Conservation (phyloP, 2,888 invertebrate species). For the Catonia carolina region DNA sequence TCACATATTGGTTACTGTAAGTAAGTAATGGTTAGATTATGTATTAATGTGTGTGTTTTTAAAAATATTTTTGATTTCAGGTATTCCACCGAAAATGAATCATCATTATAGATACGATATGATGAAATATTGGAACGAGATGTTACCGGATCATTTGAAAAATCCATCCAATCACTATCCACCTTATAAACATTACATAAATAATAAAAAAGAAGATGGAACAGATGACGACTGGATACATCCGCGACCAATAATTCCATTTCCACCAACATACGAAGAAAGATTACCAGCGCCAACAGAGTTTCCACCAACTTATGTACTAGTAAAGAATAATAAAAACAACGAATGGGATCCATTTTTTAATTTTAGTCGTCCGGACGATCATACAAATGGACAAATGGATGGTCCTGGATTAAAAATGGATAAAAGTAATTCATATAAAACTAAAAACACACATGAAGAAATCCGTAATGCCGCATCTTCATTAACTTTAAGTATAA, state of each 20-base stretch:
- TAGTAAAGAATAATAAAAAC: background rate
- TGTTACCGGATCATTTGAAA: conserved; percentile 55
- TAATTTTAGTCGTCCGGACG: background rate
- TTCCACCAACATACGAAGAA: too few species aligned
- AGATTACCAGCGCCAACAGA: background rate
- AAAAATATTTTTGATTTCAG: conserved; percentile 49
- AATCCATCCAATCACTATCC: conserved; percentile 28
- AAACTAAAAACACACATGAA: conserved; percentile 22
- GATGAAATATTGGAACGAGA: conserved; percentile 78
- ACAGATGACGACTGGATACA: background rate
- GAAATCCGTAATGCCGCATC: conserved; percentile 38
- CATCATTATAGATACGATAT: conserved; percentile 70
- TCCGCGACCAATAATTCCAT: background rate
- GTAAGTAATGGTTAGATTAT: too few species aligned
- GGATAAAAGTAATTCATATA: background rate
- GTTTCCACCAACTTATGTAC: background rate
- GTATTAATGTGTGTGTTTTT: too few species aligned
- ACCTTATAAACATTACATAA: conserved; percentile 14
- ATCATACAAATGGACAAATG: background rate
- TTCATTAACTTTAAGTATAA: conserved; percentile 41
- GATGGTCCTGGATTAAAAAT: too few species aligned
- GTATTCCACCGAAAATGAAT: conserved; percentile 65
- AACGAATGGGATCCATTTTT: conserved; percentile 1
- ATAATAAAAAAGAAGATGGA: too few species aligned
- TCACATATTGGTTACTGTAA: too few species aligned